Evolutionary conservation across 2,113 vertebrate species (phyloP).

Genomic region (Entelurus aequoreus): DNA sequence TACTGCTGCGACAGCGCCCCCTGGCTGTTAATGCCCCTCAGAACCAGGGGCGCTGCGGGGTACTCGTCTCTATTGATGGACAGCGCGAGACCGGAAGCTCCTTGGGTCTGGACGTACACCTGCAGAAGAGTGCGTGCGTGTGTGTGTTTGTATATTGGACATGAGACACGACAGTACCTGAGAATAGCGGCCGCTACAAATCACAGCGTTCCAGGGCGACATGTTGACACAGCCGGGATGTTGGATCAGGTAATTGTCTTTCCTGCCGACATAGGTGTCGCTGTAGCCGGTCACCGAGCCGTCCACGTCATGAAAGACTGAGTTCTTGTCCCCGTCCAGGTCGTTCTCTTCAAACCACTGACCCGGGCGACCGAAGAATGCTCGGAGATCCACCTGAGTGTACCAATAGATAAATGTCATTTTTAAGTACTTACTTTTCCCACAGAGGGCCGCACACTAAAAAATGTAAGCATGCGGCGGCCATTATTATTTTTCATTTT

Average conservation of each 20-base stretch:
- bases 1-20: slow-evolving; percentile 87
- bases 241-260: slow-evolving; percentile 92
- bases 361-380: slow-evolving; percentile 90
- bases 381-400: slow-evolving; percentile 79
- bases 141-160: not conserved
- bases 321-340: slow-evolving; percentile 94
- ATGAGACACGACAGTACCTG: slow-evolving; percentile 72
- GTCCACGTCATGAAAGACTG: slow-evolving; percentile 91
- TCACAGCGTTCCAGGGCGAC: slow-evolving; percentile 80
- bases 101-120: slow-evolving; percentile 90
- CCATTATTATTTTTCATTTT: too few relatives aligned
- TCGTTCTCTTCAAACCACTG: slow-evolving; percentile 97
- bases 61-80: slow-evolving; percentile 89
- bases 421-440: too few relatives aligned
- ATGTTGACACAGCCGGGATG: slow-evolving; percentile 81
- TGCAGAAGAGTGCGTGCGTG: slow-evolving; percentile 38
- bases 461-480: too few relatives aligned
- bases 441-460: too few relatives aligned
- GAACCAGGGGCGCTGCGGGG: slow-evolving; percentile 77
- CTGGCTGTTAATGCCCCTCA: slow-evolving; percentile 90
- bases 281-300: slow-evolving; percentile 87
- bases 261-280: slow-evolving; percentile 81
- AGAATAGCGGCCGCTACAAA: slow-evolving; percentile 89
- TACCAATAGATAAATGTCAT: too few relatives aligned
- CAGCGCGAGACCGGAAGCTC: slow-evolving; percentile 81